phyloP scores from a whole-genome alignment of 1,140 invertebrate species.

The Meloidogyne exigua region DNA sequence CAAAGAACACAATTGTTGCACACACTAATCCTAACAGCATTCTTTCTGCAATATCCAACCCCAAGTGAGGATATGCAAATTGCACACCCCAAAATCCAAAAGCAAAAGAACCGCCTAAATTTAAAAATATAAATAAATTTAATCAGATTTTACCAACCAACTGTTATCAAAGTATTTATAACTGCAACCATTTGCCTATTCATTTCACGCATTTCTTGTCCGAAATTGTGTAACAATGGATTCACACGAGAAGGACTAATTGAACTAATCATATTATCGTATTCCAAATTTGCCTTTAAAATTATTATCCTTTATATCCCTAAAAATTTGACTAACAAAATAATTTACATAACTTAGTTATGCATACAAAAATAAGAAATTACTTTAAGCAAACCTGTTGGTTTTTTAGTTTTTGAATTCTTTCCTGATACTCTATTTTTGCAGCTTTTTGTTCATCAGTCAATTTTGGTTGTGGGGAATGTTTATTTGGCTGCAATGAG shows the following conservation, averaged over 20 bases:
- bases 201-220: constrained; percentile 63
- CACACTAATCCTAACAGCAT: constrained; percentile 64
- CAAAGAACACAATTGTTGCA: constrained; percentile 66
- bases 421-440: constrained; percentile 15
- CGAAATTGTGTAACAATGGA: constrained; percentile 48
- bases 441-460: constrained; percentile 20
- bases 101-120: constrained; percentile 64
- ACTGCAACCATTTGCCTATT: constrained; percentile 66
- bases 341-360: too few species aligned
- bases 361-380: too few species aligned
- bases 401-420: constrained; percentile 37
- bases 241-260: constrained; percentile 45
- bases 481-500: constrained; percentile 12
- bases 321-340: too few species aligned
- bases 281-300: constrained; percentile 48
- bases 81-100: constrained; percentile 64
- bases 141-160: constrained; percentile 42
- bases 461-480: neutral
- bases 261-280: constrained; percentile 47
- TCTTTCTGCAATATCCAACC: constrained; percentile 63
- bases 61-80: constrained; percentile 55
- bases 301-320: too few species aligned
- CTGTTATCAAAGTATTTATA: constrained; percentile 66
- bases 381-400: constrained; percentile 29
- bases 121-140: neutral